Base-by-base conservation (phyloP, 2,113 vertebrate species). In the Notechis scutatus region DNA sequence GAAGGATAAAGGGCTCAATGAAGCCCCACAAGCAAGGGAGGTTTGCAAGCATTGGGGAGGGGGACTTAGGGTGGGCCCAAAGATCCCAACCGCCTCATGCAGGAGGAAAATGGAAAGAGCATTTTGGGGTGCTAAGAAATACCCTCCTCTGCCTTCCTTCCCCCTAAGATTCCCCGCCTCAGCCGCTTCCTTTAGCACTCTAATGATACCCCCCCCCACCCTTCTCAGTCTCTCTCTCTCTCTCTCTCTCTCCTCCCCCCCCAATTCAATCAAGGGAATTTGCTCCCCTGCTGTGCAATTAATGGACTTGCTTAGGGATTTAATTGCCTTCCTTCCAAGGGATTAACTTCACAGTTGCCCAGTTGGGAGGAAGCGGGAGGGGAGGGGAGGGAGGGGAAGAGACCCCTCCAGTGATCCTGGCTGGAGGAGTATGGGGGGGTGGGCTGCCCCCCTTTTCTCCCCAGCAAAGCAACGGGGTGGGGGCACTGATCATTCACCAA, bases 251-350 rank as follows among this genome's bases (percentile, higher is more conserved):
- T 9, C 8, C 12, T 0, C 69, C 24, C 52, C 3, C 34, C 54
- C 4, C 88, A 26, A 81, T 89, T 85, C 56, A 74, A 81, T 85
- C 87, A 91, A 89, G 87, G 56, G 92, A 85, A n/a, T 39, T 39
- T 85, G n/a, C 52, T 92, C 50, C 85, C 92, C 92, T 26, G 92
- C 92, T 92, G 92, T 54, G 92, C 85, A 92, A 85, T 92, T 92
- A 89, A 92, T 92, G 88, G 92, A 50, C 52, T 81, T 20, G 12
- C 54, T 81, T 90, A 0, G 20, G 11, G 87, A 50, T 92, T 90
- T 92, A 92, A 92, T 92, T 92, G 89, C n/a, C 69, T 92, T 50
- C 47, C 92, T 39, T 18, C 12, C 34, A 3, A 47, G 24, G 55
- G 87, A 92, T 81, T 89, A 88, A 87, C 50, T 57, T 26, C 3